Evolutionary conservation across 1,140 invertebrate genomes (phyloP).

Genomic region (Philopotamus ludificatus): DNA sequence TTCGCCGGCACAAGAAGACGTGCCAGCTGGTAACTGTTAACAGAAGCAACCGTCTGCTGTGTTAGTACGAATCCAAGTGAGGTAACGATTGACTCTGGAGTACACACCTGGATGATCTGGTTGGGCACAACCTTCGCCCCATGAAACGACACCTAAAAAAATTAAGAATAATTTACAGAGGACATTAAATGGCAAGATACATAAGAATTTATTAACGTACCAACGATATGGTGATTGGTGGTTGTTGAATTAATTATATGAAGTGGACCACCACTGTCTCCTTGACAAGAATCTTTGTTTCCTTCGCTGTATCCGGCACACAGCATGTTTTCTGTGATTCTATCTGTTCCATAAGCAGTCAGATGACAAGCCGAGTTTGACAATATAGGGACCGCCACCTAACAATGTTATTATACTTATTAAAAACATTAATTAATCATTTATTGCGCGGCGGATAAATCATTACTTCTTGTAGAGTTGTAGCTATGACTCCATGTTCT

Average conservation of each 20-base stretch:
- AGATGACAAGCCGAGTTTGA: constrained; percentile 68
- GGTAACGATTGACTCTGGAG: constrained; percentile 72
- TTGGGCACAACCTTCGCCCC: constrained; percentile 70
- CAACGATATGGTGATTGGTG: constrained; percentile 47
- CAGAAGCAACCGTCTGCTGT: constrained; percentile 70
- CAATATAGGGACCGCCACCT: constrained; percentile 71
- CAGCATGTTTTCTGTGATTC: constrained; percentile 83
- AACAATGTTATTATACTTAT: no score
- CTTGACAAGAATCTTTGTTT: constrained; percentile 63
- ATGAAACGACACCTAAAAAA: constrained; percentile 52
- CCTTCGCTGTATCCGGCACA: constrained; percentile 79
- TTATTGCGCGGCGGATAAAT: no score
- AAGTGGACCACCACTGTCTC: constrained; percentile 53
- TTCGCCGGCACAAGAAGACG: neutral
- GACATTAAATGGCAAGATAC: neutral
- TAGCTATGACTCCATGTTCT: constrained; percentile 59
- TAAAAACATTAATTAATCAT: no score
- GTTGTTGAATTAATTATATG: constrained; percentile 47
- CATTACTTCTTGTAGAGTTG: constrained; percentile 59
- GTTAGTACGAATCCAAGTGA: constrained; percentile 70
- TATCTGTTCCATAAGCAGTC: constrained; percentile 63
- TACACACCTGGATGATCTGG: constrained; percentile 84
- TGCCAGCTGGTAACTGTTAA: constrained; percentile 14
- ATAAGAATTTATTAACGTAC: constrained; percentile 41
- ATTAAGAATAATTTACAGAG: neutral